Evolutionary conservation across 1,140 invertebrate genomes (phyloP).

Genomic region (Drosophila repletoides): DNA sequence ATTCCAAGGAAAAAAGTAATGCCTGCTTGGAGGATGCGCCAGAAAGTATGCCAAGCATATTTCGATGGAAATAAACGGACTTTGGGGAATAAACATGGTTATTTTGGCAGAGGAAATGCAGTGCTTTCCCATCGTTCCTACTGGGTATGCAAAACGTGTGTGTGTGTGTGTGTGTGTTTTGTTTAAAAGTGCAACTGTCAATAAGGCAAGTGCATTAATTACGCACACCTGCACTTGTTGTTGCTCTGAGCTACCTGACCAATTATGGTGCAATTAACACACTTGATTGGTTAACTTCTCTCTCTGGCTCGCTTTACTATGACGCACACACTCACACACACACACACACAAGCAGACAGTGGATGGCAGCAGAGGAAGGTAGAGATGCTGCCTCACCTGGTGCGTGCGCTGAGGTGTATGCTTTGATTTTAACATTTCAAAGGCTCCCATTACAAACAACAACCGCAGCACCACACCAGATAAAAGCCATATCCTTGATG

Average conservation of each 20-base stretch:
- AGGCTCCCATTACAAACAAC: slow-evolving; percentile 12
- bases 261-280: slow-evolving; percentile 80
- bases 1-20: too few relatives aligned
- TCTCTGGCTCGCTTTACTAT: slow-evolving; percentile 45
- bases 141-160: background rate
- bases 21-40: too few relatives aligned
- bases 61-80: too few relatives aligned
- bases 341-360: background rate
- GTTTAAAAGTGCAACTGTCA: slow-evolving; percentile 35
- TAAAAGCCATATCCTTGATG: background rate
- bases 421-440: slow-evolving; percentile 54
- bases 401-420: slow-evolving; percentile 23
- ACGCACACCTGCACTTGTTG: slow-evolving; percentile 55
- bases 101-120: too few relatives aligned
- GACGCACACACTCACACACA: slow-evolving; percentile 6
- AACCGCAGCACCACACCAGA: background rate
- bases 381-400: background rate
- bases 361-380: background rate
- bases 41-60: too few relatives aligned
- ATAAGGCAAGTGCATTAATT: slow-evolving; percentile 63
- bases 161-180: slow-evolving; percentile 20
- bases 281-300: slow-evolving; percentile 68
- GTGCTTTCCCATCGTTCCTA: too few relatives aligned
- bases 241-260: slow-evolving; percentile 58
- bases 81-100: background rate